A percentile compares a stretch with the other conserved stretches of the same genome.
Evolutionary conservation across 2,113 vertebrate genomes (phyloP).

Genomic region (Addax nasomaculatus): DNA sequence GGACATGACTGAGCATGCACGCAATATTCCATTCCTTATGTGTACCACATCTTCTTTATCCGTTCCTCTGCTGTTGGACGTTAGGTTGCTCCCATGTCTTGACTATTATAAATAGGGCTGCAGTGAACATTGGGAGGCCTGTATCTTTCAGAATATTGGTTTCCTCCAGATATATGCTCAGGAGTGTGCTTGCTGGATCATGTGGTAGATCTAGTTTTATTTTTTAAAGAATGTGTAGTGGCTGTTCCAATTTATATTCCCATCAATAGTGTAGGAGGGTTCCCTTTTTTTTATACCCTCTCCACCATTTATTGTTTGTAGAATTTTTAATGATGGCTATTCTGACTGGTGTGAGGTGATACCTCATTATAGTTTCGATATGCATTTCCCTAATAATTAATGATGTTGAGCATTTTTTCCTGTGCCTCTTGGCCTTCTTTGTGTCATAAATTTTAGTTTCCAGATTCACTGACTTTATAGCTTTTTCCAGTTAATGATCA

Average conservation of each 20-base stretch:
- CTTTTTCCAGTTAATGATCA: constrained; percentile 67
- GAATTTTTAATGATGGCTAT: neutral
- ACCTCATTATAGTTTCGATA: neutral
- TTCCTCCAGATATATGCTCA: neutral
- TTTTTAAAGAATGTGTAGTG: neutral
- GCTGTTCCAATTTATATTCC: neutral
- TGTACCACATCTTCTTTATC: neutral
- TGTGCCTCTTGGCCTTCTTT: neutral
- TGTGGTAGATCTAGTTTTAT: neutral
- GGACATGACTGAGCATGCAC: neutral
- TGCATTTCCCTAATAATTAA: neutral
- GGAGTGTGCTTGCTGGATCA: neutral
- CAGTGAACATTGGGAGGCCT: neutral
- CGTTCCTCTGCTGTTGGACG: neutral
- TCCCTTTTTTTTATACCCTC: neutral
- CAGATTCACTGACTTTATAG: constrained; percentile 65
- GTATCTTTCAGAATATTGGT: neutral
- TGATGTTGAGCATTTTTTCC: neutral
- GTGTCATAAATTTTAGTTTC: constrained; percentile 65
- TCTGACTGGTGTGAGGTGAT: neutral
- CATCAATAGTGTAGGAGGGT: neutral
- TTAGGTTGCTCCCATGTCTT: neutral
- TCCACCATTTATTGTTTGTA: neutral
- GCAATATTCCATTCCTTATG: neutral
- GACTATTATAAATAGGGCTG: neutral